These are phyloP conservation scores for Cyanoliseus patagonus DNA, from an alignment of 2,113 vertebrate genomes.

Conservation along the genomic window DNA sequence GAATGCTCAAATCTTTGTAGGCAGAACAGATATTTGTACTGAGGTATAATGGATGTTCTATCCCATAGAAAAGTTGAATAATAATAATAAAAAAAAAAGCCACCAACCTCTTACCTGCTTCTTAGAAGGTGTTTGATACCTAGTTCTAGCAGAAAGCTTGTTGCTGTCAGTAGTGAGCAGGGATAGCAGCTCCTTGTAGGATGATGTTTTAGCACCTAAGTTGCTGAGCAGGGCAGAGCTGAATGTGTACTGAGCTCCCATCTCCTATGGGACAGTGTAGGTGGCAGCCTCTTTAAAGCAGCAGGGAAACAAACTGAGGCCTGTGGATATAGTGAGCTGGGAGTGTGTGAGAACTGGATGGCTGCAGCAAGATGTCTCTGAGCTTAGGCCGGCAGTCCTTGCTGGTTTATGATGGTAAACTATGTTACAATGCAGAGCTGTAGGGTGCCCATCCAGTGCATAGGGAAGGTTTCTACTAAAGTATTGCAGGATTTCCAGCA, in stretches of 20 bases:
- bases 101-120: constrained; percentile 5
- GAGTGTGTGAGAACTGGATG: background rate
- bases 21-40: background rate
- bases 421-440: background rate
- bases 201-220: constrained; percentile 52
- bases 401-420: background rate
- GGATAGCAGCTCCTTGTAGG: constrained; percentile 19
- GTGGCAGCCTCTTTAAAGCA: constrained; percentile 8
- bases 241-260: background rate
- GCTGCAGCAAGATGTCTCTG: background rate
- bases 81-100: background rate
- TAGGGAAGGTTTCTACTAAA: background rate
- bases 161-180: background rate
- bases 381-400: background rate
- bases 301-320: background rate
- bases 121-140: background rate
- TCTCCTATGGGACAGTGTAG: constrained; percentile 4
- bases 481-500: constrained; percentile 46
- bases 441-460: background rate
- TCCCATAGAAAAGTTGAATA: background rate
- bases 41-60: constrained; percentile 38
- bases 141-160: background rate
- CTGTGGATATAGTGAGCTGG: background rate
- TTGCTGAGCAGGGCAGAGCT: constrained; percentile 36
- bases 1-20: background rate